Evolutionary conservation across 2,113 vertebrate species (phyloP), one percentile per base, ranked within the genome.

Genomic region (Ramphastos sulfuratus): DNA sequence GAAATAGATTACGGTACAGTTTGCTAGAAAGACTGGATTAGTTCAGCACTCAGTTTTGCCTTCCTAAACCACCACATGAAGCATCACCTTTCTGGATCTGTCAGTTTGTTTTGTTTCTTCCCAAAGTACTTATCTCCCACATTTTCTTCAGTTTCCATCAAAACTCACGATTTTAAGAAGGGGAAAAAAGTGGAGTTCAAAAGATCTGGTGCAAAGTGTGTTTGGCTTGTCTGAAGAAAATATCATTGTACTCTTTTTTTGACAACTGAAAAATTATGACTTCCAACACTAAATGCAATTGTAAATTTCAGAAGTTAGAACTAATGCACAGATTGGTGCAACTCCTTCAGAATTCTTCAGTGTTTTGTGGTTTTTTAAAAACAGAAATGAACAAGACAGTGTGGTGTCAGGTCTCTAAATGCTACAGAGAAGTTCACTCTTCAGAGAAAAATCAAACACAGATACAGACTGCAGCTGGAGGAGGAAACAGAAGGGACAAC

Each of bases 401-500:
- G 14, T 7, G 4, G 42, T 7, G 64, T 59, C 12, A 31, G 52
- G 35, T 46, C 65, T 84, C 52, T 46, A 67, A 91, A 70, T 7
- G 2, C 50, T 55, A 44, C 42, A 82, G 75, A 81, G 52, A 89
- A 83, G 33, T 89, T 76, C 25, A 55, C 33, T 78, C 46, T 60
- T 90, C 48, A 64, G 85, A 83, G 30, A 66, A 79, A 76, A 94
- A 58, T 72, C 52, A 88, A 88, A 75, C 24, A 70, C 13, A 72
- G 24, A 82, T 76, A 21, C 74, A 87, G 33, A 31, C 78, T 80
- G 55, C 71, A 82, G 72, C 80, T 84, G 74, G 74, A 17, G 75
- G 20, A 95, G 95, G 95, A 96, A 96, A 93, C 83, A 89, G 66
- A 84, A 96, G 75, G 86, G 77, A 90, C 90, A 95, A n/a, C 59